These are phyloP conservation scores for Pangasius mekongensis DNA, from an alignment of 2,797 vertebrate species.

Conservation along the genomic window DNA sequence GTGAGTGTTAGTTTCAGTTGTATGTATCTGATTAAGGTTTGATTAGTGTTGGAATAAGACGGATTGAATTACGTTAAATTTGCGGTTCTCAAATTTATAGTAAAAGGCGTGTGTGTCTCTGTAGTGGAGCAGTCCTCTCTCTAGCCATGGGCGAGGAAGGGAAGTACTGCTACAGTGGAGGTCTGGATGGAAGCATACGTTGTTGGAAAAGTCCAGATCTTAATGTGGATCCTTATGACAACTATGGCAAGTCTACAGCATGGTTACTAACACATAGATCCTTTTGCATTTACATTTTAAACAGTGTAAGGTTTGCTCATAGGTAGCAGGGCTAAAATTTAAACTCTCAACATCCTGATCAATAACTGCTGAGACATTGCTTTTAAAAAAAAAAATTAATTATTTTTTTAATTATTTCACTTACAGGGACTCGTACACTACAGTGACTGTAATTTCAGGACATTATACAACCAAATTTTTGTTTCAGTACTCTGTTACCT, in stretches of 20 bases:
- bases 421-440: no score
- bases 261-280: neutral
- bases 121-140: constrained; percentile 85
- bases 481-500: no score
- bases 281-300: neutral
- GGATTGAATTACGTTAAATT: neutral
- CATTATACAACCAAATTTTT: neutral
- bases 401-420: no score
- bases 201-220: constrained; percentile 91
- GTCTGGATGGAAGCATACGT: constrained; percentile 81
- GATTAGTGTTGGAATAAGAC: neutral
- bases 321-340: no score
- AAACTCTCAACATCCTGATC: neutral
- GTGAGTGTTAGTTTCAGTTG: constrained; percentile 65
- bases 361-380: neutral
- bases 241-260: constrained; percentile 79
- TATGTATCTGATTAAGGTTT: neutral
- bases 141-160: constrained; percentile 83
- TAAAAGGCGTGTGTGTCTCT: constrained; percentile 30
- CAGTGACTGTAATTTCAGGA: no score
- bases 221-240: constrained; percentile 88
- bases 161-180: constrained; percentile 85
- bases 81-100: neutral
- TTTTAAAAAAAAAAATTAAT: neutral
- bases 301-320: neutral